Evolutionary conservation across 2,888 invertebrate species (phyloP).

Genomic region (Xylota segnis): DNA sequence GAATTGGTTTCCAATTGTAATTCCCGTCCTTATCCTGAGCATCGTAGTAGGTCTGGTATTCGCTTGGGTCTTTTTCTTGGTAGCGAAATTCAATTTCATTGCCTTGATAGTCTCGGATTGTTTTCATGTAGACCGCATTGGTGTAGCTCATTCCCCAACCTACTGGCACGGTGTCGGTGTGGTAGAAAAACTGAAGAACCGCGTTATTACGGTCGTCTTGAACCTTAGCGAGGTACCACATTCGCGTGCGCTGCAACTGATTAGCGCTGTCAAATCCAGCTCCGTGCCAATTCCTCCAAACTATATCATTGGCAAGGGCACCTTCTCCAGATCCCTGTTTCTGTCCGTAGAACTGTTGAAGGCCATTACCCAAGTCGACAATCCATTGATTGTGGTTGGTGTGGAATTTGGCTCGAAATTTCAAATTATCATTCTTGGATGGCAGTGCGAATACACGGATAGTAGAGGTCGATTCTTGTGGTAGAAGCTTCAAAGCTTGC

Average conservation of each 20-base stretch:
- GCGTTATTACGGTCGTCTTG: neutral
- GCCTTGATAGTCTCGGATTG: constrained; percentile 11
- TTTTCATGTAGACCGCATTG: constrained; percentile 14
- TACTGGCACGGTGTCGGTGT: neutral
- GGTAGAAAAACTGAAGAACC: constrained; percentile 27
- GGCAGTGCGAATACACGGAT: neutral
- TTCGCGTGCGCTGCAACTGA: constrained; percentile 20
- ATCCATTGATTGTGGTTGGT: constrained; percentile 18
- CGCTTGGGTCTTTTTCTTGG: constrained; percentile 14
- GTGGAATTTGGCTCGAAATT: constrained; percentile 38
- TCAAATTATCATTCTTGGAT: neutral
- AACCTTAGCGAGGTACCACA: constrained; percentile 45
- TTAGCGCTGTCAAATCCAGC: constrained; percentile 25
- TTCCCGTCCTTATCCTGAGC: constrained; percentile 22
- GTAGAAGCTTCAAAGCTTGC: constrained; percentile 1
- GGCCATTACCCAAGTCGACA: constrained; percentile 37
- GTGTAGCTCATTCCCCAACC: constrained; percentile 20
- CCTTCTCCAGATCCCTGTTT: neutral
- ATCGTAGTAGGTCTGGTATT: constrained; percentile 26
- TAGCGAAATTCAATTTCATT: constrained; percentile 29
- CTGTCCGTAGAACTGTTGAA: constrained; percentile 33
- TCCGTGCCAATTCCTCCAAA: constrained; percentile 49
- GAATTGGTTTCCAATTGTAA: constrained; percentile 22
- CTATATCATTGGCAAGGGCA: constrained; percentile 26
- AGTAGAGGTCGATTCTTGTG: constrained; percentile 5